phyloP scores from a whole-genome alignment of 2,888 invertebrate genomes.

The Eristalis pertinax region DNA sequence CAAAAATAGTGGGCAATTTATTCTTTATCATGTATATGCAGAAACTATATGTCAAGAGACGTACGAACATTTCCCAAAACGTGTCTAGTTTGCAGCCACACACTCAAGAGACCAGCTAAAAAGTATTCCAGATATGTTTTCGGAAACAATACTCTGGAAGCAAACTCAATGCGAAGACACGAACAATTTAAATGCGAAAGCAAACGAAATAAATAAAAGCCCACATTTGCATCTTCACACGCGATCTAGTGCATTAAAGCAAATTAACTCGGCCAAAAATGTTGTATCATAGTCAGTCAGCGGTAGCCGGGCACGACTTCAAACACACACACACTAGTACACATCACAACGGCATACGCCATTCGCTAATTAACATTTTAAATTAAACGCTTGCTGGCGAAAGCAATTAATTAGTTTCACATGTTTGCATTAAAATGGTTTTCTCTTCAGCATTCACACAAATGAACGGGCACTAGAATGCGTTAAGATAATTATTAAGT shows the following conservation, averaged over 20 bases:
- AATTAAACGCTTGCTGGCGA: conserved; percentile 18
- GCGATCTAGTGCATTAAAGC: conserved; percentile 14
- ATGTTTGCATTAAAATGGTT: background rate
- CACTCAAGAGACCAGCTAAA: background rate
- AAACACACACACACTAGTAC: background rate
- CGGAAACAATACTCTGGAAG: background rate
- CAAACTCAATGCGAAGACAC: background rate
- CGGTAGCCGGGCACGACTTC: background rate
- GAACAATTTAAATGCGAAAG: background rate
- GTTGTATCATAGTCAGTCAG: conserved; percentile 17
- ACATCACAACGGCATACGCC: background rate
- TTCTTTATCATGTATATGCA: too few relatives aligned
- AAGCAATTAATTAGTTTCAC: conserved; percentile 30
- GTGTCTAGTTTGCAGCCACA: background rate
- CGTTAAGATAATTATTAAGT: background rate
- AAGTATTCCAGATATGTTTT: background rate
- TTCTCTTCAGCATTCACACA: background rate
- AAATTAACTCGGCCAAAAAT: conserved; percentile 14
- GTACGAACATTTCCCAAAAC: too few relatives aligned
- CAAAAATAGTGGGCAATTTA: too few relatives aligned
- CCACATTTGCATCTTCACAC: conserved; percentile 5
- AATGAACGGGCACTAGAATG: background rate
- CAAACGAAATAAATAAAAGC: background rate
- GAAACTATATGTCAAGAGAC: too few relatives aligned
- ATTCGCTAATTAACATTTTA: conserved; percentile 23